Conservation (phyloP, 2,888 invertebrate genomes). For the Cantharis rustica region DNA sequence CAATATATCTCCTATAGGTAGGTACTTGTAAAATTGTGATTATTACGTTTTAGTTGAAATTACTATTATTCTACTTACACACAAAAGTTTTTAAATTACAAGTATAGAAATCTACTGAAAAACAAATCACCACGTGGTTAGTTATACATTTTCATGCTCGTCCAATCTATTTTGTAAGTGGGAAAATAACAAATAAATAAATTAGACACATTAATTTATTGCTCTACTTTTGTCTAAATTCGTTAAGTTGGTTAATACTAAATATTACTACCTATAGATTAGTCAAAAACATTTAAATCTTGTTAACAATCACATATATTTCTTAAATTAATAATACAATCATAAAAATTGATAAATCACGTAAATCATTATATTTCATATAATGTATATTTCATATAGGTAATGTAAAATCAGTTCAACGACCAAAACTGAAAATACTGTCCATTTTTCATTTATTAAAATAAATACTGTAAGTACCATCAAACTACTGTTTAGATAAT, state of each 20-base stretch:
- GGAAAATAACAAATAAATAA: not conserved
- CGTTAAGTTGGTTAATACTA: not conserved
- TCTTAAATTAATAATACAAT: conserved; percentile 1
- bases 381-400: not conserved
- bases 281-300: not conserved
- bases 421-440: conserved; percentile 20
- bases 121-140: not conserved
- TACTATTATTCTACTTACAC: not conserved
- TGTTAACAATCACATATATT: conserved; percentile 1
- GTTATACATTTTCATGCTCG: not conserved
- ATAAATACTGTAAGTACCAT: not conserved
- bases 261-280: not conserved
- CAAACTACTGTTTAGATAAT: not conserved
- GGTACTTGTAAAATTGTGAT: not conserved
- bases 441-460: conserved; percentile 3
- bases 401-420: conserved; percentile 13
- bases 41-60: not conserved
- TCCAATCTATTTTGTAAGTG: not conserved
- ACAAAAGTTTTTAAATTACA: not conserved
- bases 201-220: not conserved
- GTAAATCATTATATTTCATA: not conserved
- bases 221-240: not conserved
- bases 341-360: not conserved
- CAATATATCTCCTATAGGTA: too few species aligned
- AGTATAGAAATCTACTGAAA: not conserved